Evolutionary conservation across 37 sponge, comb jelly and placozoan genomes (phyloP).

Genomic region (Tethya wilhelma): DNA sequence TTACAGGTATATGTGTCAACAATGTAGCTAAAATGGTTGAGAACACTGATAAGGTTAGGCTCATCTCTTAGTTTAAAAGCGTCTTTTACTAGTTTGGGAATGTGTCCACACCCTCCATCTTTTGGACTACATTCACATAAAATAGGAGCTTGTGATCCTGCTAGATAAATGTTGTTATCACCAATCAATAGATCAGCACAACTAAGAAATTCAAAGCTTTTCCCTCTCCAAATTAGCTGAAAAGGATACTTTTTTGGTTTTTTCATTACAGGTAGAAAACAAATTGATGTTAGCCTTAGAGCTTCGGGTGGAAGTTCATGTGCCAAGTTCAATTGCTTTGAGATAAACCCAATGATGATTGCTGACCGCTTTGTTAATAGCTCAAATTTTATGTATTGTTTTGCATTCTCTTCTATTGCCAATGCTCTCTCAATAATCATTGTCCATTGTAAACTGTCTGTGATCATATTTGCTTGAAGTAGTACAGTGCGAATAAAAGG

Average conservation of each 20-base stretch:
- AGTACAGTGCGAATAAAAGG: background rate
- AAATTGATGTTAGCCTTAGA: background rate
- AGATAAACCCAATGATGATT: background rate
- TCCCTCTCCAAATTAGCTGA: background rate
- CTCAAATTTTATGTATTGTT: too few relatives aligned
- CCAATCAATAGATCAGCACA: background rate
- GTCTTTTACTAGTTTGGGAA: background rate
- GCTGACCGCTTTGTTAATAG: too few relatives aligned
- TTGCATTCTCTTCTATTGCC: background rate
- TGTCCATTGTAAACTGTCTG: slow-evolving; percentile 1
- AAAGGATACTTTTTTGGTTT: background rate
- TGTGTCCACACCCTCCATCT: slow-evolving; percentile 13
- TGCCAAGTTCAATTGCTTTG: background rate
- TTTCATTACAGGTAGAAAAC: background rate
- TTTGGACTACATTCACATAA: background rate
- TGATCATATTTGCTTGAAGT: slow-evolving; percentile 19
- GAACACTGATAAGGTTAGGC: background rate
- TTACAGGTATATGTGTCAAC: background rate
- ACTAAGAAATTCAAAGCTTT: background rate
- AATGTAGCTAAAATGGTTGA: background rate
- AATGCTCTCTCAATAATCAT: slow-evolving; percentile 18
- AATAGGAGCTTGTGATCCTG: slow-evolving; percentile 32
- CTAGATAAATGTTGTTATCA: background rate
- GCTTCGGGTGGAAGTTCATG: background rate
- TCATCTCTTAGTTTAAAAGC: background rate